Percentiles rank a stretch among this genome's conserved stretches.
These are phyloP conservation scores for Bradypodion pumilum DNA, from an alignment of 2,797 vertebrate species.

Conservation along the genomic window DNA sequence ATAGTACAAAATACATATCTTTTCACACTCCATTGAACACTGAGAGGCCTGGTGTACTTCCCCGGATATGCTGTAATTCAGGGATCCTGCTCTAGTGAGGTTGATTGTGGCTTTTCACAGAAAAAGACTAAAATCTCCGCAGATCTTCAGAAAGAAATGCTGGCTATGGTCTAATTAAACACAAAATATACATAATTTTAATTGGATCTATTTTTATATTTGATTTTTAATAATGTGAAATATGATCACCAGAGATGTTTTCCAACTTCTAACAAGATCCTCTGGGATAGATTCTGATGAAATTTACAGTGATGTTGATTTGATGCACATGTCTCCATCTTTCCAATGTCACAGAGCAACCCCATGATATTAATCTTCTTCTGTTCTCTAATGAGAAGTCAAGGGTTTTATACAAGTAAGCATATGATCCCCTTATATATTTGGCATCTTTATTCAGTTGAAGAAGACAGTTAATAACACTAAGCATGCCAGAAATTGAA, in stretches of 20 bases:
- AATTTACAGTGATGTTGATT: background rate
- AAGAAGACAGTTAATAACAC: constrained; percentile 59
- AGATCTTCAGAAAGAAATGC: background rate
- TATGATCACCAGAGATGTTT: constrained; percentile 2
- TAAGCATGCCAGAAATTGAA: constrained; percentile 32
- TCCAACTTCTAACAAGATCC: background rate
- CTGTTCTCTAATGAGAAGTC: constrained; percentile 42
- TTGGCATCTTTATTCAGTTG: constrained; percentile 42
- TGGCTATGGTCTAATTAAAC: constrained; percentile 14
- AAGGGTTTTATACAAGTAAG: constrained; percentile 44
- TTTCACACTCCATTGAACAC: constrained; percentile 48
- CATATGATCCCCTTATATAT: constrained; percentile 41
- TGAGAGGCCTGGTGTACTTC: constrained; percentile 41
- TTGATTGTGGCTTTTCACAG: constrained; percentile 39
- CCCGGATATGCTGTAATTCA: constrained; percentile 43
- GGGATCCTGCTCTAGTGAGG: constrained; percentile 19
- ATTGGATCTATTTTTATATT: constrained; percentile 5
- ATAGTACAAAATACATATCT: constrained; percentile 43
- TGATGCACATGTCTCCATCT: background rate
- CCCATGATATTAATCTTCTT: constrained; percentile 50
- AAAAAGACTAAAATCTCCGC: background rate
- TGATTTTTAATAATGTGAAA: constrained; percentile 14
- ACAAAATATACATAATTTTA: constrained; percentile 18
- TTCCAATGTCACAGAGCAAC: constrained; percentile 5
- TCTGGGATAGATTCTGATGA: background rate